Percentiles rank a stretch among this genome's conserved stretches.
Evolutionary conservation across 2,113 vertebrate species (phyloP).

Genomic region (Rhegmatorhina hoffmannsi): DNA sequence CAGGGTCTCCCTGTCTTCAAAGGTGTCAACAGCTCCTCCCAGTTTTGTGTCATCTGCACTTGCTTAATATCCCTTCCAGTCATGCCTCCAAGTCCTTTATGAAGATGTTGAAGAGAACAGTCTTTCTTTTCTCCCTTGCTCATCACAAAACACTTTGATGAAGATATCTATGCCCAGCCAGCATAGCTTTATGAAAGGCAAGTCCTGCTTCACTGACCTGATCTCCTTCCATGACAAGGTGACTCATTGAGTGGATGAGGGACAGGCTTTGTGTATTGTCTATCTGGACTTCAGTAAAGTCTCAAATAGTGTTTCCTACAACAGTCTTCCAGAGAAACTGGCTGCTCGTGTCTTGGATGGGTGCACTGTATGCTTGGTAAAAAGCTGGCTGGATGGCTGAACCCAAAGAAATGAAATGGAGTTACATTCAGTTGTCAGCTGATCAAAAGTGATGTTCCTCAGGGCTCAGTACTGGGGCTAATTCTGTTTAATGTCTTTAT

Average conservation of each 20-base stretch:
- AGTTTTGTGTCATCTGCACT: background rate
- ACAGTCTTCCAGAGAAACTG: background rate
- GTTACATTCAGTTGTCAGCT: background rate
- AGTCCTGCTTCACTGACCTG: background rate
- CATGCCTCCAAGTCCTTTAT: background rate
- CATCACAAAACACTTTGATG: background rate
- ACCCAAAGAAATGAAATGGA: background rate
- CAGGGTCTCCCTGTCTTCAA: background rate
- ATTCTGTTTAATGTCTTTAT: background rate
- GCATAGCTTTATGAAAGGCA: background rate
- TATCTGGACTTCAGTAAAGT: background rate
- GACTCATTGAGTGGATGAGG: background rate
- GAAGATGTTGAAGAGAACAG: background rate
- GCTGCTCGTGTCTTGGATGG: background rate
- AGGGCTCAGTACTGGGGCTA: background rate
- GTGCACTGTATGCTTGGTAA: background rate
- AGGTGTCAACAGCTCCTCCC: background rate
- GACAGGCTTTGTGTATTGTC: background rate
- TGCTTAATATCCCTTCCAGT: background rate
- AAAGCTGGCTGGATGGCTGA: background rate
- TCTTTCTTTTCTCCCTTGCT: background rate
- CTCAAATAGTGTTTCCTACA: background rate
- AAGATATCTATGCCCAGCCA: background rate
- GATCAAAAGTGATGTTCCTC: background rate
- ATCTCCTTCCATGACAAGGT: background rate